Evolutionary conservation across 1,140 invertebrate genomes (phyloP).

Genomic region (Drosophila sulfurigaster): DNA sequence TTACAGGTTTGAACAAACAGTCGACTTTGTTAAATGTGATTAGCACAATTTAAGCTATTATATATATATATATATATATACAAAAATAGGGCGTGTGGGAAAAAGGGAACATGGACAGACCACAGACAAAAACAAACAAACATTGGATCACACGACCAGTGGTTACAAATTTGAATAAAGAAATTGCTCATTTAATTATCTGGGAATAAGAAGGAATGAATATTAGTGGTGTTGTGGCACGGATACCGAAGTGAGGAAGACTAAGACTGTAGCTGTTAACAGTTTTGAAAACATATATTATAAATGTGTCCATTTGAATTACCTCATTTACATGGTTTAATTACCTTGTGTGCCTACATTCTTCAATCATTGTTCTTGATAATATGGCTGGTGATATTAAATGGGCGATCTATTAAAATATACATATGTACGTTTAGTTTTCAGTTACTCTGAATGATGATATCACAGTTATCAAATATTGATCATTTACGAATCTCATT

Average conservation of each 20-base stretch:
- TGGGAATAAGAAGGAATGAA: conserved; percentile 16
- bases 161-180: not conserved
- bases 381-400: not conserved
- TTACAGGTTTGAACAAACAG: conserved; percentile 1
- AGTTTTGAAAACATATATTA: not conserved
- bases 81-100: conserved; percentile 9
- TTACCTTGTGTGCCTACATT: conserved; percentile 5
- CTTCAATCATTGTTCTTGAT: not conserved
- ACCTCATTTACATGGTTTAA: too few species aligned
- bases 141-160: conserved; percentile 33
- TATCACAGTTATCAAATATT: conserved; percentile 11
- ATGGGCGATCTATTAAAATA: not conserved
- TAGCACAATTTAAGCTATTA: conserved; percentile 1
- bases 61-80: conserved; percentile 5
- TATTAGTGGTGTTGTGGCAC: not conserved
- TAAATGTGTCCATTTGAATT: conserved; percentile 29
- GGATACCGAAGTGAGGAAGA: not conserved
- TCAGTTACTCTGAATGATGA: conserved; percentile 17
- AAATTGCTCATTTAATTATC: conserved; percentile 8
- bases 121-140: conserved; percentile 38
- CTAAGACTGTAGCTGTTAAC: not conserved
- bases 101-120: conserved; percentile 25
- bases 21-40: not conserved
- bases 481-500: conserved; percentile 8
- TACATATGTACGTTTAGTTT: conserved; percentile 6